Evolutionary conservation across 1,140 invertebrate genomes (phyloP), one percentile per base, ranked within the genome.

Genomic region (Caenorhabditis elegans): DNA sequence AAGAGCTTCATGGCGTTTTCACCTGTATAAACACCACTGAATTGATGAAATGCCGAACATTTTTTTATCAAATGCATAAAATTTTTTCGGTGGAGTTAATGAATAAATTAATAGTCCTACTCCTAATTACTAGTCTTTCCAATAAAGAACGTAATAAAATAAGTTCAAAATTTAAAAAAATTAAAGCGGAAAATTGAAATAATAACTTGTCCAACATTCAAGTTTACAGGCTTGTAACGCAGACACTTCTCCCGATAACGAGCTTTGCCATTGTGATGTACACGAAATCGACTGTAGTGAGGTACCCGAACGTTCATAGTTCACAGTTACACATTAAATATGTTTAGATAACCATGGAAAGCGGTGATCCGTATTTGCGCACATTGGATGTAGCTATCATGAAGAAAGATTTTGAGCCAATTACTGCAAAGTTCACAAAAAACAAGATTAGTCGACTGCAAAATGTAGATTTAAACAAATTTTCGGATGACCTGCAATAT

Each of bases 221-320:
- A n/a, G n/a, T n/a, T n/a, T n/a, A n/a, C 28, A 70, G 60, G 60
- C 60, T 3, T 70, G 60, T 34, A 70, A 11, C 46, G 43, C 13
- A 4, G 51, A n/a, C 46, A 15, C 39, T 43, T 43, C 39, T 8
- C 39, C 2, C 2, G 65, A 80, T 4, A 10, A 70, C 26, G 51
- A 70, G 22, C 39, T 80, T 13, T 80, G 79, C 39, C 51, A 55
- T 8, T 80, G 79, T 26, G 55, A 70, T 13, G 26, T 28, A 17
- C 24, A 65, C 8, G 53, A 70, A 51, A 36, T 80, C 5, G 39
- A 80, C n/a, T 80, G 79, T 24, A 65, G 43, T 24, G 17, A 19
- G 28, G 78, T 79, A 36, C 8, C n/a, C 10, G 19, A 6, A 19
- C 2, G 6, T 78, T 2, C 0, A 78, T 3, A 31, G 1, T 34